Percentiles rank a stretch among this genome's conserved stretches.
These are phyloP conservation scores for Cepaea hortensis DNA, from an alignment of 2,888 invertebrate genomes.

Conservation along the genomic window DNA sequence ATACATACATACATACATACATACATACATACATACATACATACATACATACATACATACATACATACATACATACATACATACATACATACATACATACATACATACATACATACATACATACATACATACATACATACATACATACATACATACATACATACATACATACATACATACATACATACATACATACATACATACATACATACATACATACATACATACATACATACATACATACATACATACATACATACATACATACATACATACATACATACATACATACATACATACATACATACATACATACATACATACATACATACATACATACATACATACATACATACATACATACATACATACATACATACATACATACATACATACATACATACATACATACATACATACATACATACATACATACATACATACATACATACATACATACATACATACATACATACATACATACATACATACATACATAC, in stretches of 20 bases:
- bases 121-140: no score
- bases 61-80: no score
- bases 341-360: neutral
- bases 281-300: constrained; percentile 1
- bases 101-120: no score
- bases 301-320: neutral
- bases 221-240: constrained; percentile 9
- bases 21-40: no score
- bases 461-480: neutral
- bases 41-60: no score
- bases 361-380: neutral
- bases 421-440: neutral
- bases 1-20: no score
- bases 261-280: constrained; percentile 3
- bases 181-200: no score
- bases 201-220: constrained; percentile 6
- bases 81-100: no score
- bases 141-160: no score
- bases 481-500: neutral
- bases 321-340: neutral
- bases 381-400: neutral
- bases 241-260: constrained; percentile 5
- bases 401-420: neutral
- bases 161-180: no score
- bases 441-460: neutral